Base-by-base conservation (phyloP, 2,797 vertebrate species). In the Poeciliopsis gracilis region DNA sequence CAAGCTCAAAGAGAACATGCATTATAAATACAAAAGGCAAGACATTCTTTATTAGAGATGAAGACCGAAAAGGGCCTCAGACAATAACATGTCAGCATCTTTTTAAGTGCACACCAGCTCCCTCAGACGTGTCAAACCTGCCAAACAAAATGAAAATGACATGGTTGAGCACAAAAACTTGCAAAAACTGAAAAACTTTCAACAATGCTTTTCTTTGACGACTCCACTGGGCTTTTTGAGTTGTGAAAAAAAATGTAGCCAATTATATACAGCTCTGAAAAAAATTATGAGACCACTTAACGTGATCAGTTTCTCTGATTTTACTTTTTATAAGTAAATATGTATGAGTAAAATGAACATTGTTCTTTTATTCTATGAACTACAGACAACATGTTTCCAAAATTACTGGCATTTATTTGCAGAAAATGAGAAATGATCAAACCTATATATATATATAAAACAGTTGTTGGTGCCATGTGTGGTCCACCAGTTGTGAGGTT, bases 71-170 rank as follows among this genome's bases (percentile, higher is more conserved):
- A 93, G 92, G 91, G 83, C 87, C 82, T 88, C 86, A 93, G 88
- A 95, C 92, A 87, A 92, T 89, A 94, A 92, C 91, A 93, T 94
- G 94, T 94, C 95, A 95, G 90, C 88, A 86, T 92, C 92, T 94
- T 92, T 94, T 93, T 92, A 94, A 92, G 89, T 82, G 87, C 89
- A 91, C 88, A 92, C 85, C 87, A 87, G 87, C 90, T 94, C 92
- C 87, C 93, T 92, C 88, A 94, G 89, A 93, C 77, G 55, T 86
- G 90, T 93, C 91, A 87, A 74, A 88, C 85, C 93, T 87, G 84
- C 77, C 87, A 93, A 94, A 95, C 94, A 94, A 95, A 95, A 93
- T 90, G 89, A 90, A 93, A 94, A 92, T 87, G 95, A 94, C 95
- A 92, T 45, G 89, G 82, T 80, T 53, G 70, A 51, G 89, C 82